Evolutionary conservation across 2,797 vertebrate genomes (phyloP).

Genomic region (Pipistrellus pipistrellus): DNA sequence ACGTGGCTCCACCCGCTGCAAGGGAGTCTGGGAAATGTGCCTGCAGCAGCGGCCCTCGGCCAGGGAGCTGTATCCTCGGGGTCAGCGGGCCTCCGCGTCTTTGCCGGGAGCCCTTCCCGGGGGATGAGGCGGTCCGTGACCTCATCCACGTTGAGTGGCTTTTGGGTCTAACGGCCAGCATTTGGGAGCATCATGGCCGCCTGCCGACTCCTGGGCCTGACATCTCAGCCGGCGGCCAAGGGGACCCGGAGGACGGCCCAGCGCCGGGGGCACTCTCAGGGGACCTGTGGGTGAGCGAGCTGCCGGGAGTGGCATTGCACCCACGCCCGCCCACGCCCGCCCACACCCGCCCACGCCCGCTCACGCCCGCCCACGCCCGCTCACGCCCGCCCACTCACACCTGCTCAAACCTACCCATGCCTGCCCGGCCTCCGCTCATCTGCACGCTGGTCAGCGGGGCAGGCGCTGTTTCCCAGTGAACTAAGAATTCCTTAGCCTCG

Average conservation of each 20-base stretch:
- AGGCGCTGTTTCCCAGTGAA: background rate
- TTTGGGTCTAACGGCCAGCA: accelerated
- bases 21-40: background rate
- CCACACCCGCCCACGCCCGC: no score
- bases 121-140: background rate
- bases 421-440: accelerated
- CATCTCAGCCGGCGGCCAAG: background rate
- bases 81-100: background rate
- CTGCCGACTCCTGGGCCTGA: no score
- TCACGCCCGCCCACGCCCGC: no score
- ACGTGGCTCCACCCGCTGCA: accelerated
- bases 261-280: accelerated
- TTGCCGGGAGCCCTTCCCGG: background rate
- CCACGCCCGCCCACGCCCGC: accelerated
- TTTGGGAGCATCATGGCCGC: background rate
- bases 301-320: accelerated
- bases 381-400: no score
- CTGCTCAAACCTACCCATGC: accelerated
- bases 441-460: accelerated
- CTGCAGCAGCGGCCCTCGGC: accelerated
- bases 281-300: background rate
- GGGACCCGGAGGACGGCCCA: accelerated
- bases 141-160: background rate
- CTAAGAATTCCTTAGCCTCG: background rate
- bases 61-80: accelerated